Percentiles rank a stretch among this genome's conserved stretches.
Conservation (phyloP, 2,888 invertebrate species). For the Pherbina coryleti region DNA sequence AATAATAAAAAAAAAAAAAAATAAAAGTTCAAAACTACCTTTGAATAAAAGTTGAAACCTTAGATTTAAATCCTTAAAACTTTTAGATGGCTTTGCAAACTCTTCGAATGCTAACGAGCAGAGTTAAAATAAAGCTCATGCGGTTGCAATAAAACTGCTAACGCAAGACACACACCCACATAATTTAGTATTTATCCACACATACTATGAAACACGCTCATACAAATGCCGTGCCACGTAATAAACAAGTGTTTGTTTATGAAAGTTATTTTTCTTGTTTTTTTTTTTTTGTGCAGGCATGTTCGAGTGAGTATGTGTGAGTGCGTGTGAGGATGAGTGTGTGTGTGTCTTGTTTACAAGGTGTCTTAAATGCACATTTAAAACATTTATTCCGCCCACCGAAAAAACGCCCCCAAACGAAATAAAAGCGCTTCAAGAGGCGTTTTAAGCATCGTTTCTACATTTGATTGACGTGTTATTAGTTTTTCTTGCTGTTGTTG, state of each 20-base stretch:
- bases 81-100: no score
- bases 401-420: neutral
- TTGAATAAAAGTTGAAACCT: no score
- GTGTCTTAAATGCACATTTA: conserved; percentile 1
- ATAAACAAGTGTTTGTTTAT: neutral
- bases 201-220: neutral
- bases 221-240: neutral
- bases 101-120: no score
- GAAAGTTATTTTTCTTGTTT: no score
- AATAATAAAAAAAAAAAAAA: no score
- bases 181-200: no score
- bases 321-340: neutral
- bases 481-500: neutral
- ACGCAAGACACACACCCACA: no score
- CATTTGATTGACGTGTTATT: conserved; percentile 6
- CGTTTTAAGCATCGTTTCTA: neutral
- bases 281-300: neutral
- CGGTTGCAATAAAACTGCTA: no score
- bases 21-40: no score
- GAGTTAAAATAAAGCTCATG: no score
- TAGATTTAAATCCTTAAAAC: no score
- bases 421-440: neutral
- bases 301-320: neutral
- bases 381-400: neutral
- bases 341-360: neutral